These are phyloP conservation scores for Gila robusta DNA, from an alignment of 2,797 vertebrate species.

Conservation along the genomic window DNA sequence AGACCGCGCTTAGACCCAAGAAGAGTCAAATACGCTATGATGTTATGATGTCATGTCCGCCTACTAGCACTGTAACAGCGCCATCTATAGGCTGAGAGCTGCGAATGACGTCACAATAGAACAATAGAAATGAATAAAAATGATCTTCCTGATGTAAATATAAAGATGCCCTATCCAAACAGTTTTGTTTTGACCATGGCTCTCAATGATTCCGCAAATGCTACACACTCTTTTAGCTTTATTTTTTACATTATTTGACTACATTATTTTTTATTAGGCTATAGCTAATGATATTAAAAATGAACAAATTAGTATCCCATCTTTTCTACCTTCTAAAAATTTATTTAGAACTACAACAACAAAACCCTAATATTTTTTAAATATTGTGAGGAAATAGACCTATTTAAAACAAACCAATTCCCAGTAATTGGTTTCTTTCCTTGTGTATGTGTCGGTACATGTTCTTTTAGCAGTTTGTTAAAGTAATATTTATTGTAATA, in stretches of 20 bases:
- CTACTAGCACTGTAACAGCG: background rate
- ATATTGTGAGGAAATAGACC: background rate
- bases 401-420: background rate
- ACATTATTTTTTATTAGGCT: background rate
- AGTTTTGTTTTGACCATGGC: background rate
- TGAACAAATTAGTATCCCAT: background rate
- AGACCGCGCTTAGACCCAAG: conserved; percentile 59
- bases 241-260: background rate
- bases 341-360: no score
- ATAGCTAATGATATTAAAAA: background rate
- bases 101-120: conserved; percentile 18
- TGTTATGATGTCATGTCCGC: conserved; percentile 29
- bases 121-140: background rate
- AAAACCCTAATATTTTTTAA: background rate
- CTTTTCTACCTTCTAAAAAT: background rate
- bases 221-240: background rate
- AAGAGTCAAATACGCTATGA: background rate
- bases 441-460: background rate
- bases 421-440: background rate
- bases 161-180: background rate
- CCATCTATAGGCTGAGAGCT: conserved; percentile 16
- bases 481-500: background rate
- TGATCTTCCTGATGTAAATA: background rate
- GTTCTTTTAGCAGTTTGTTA: background rate
- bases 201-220: background rate